Conservation (phyloP, 2,797 vertebrate species). For the Meriones psammophilus region DNA sequence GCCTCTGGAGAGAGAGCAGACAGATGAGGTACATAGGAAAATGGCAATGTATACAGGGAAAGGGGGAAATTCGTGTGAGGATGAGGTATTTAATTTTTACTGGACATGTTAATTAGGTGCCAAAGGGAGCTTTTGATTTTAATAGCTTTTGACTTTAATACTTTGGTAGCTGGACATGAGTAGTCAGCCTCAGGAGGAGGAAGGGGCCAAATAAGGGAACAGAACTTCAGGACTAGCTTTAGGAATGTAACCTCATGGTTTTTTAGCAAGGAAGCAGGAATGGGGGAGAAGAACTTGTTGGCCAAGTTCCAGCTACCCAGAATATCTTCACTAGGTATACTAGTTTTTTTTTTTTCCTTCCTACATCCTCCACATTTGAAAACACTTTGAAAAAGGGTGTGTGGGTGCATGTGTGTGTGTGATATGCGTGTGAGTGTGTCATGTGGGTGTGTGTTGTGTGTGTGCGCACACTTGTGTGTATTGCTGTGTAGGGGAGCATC, state of each 20-base stretch:
- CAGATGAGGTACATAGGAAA: no score
- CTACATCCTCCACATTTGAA: conserved; percentile 43
- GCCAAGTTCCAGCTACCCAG: not conserved
- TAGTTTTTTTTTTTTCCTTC: conserved; percentile 20
- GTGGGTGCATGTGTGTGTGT: not conserved
- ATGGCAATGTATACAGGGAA: not conserved
- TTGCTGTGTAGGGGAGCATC: not conserved
- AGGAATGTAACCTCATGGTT: not conserved
- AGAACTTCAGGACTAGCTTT: not conserved
- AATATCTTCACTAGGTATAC: not conserved
- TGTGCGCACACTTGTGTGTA: not conserved
- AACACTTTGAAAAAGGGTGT: not conserved
- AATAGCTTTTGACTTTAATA: not conserved
- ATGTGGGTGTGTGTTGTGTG: not conserved
- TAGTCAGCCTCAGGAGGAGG: not conserved
- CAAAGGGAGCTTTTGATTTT: not conserved
- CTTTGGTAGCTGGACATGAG: not conserved
- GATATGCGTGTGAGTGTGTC: not conserved
- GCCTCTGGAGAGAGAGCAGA: not conserved
- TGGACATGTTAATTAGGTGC: not conserved
- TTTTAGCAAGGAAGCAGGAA: not conserved
- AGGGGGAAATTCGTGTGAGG: not conserved
- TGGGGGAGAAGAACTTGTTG: not conserved
- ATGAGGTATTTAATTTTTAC: not conserved
- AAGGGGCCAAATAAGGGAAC: not conserved